Percentiles rank a stretch among this genome's conserved stretches.
These are phyloP conservation scores for Hymenopus coronatus DNA, from an alignment of 2,888 invertebrate species.

Conservation along the genomic window DNA sequence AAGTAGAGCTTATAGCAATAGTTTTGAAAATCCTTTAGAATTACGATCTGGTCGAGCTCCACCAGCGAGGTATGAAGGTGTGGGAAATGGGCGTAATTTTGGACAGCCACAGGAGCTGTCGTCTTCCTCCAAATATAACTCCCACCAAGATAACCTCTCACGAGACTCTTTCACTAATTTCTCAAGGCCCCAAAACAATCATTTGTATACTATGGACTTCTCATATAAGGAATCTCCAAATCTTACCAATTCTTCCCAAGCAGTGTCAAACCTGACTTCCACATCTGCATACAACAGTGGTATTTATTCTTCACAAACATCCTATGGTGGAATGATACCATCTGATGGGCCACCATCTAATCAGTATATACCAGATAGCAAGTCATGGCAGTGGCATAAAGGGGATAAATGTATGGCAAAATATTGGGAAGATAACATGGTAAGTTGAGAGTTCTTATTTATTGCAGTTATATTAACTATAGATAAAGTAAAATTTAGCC, in stretches of 20 bases:
- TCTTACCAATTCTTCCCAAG: neutral
- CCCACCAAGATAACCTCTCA: neutral
- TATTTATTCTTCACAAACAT: neutral
- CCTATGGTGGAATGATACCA: slow-evolving; percentile 16
- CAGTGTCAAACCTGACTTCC: neutral
- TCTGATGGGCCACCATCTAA: slow-evolving; percentile 18
- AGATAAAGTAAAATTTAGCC: neutral
- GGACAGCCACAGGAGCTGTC: slow-evolving; percentile 5
- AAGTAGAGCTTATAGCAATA: slow-evolving; percentile 4
- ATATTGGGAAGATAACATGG: slow-evolving; percentile 91
- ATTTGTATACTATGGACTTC: slow-evolving; percentile 21
- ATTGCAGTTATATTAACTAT: no score
- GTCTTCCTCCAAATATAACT: neutral
- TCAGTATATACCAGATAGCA: slow-evolving; percentile 30
- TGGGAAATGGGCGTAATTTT: neutral
- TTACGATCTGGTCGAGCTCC: neutral
- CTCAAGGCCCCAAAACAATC: slow-evolving; percentile 7
- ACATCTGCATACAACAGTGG: slow-evolving; percentile 9
- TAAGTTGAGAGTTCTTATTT: slow-evolving; percentile 45
- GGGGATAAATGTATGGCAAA: slow-evolving; percentile 85
- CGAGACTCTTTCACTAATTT: neutral
- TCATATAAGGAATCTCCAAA: slow-evolving; percentile 23
- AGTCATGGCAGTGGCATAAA: slow-evolving; percentile 62
- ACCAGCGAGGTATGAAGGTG: neutral
- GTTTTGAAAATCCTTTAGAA: slow-evolving; percentile 5